Conservation (phyloP, 2,113 vertebrate species). For the Grallaria varia region DNA sequence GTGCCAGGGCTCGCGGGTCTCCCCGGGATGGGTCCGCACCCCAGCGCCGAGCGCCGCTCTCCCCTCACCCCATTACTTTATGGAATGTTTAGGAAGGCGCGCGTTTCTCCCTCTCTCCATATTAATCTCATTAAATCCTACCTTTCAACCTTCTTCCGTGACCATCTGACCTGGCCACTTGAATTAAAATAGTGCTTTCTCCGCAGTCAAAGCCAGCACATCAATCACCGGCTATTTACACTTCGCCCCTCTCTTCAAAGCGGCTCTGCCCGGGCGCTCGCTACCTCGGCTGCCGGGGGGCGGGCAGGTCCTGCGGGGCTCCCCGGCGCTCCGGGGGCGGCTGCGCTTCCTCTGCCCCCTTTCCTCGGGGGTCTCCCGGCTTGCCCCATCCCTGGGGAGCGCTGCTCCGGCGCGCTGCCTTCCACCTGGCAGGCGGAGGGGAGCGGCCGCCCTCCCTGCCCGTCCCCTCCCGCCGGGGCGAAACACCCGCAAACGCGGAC, state of each 20-base stretch:
- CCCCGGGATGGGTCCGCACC: neutral
- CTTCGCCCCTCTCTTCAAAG: slow-evolving; percentile 41
- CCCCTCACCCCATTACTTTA: neutral
- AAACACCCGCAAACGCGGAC: neutral
- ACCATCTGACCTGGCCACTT: slow-evolving; percentile 64
- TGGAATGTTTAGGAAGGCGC: neutral
- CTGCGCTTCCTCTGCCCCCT: neutral
- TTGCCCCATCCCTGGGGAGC: slow-evolving; percentile 9
- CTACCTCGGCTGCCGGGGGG: neutral
- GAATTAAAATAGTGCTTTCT: slow-evolving; percentile 65
- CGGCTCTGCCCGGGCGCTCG: neutral
- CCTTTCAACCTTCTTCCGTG: slow-evolving; percentile 65
- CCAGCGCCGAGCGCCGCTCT: neutral
- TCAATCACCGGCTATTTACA: slow-evolving; percentile 61
- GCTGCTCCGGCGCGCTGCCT: neutral
- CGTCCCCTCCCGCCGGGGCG: neutral
- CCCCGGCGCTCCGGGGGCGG: neutral
- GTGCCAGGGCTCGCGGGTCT: neutral
- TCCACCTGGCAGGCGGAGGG: slow-evolving; percentile 39
- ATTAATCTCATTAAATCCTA: slow-evolving; percentile 67
- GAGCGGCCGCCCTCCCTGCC: neutral
- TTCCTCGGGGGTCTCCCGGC: neutral
- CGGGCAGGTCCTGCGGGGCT: neutral
- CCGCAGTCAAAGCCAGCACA: slow-evolving; percentile 63
- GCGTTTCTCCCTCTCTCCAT: slow-evolving; percentile 13